phyloP scores from a whole-genome alignment of 2,113 vertebrate genomes.

The Anolis sagrei region DNA sequence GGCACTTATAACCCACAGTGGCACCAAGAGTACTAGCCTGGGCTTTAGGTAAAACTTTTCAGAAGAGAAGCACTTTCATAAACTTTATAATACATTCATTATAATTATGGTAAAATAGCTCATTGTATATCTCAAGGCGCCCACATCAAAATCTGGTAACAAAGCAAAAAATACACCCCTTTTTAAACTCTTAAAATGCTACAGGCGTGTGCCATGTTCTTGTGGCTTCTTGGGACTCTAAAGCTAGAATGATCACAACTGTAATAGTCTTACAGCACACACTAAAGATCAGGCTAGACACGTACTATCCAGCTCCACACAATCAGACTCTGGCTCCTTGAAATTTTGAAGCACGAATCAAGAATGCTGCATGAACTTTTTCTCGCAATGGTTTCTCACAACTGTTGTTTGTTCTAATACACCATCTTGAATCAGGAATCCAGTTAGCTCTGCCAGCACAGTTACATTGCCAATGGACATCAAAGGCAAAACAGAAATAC shows the following conservation, averaged over 20 bases:
- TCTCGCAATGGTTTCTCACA: background rate
- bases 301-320: background rate
- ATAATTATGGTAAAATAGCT: background rate
- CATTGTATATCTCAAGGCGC: background rate
- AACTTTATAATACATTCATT: conserved; percentile 8
- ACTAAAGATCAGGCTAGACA: background rate
- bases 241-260: background rate
- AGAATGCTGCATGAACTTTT: background rate
- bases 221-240: background rate
- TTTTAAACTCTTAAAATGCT: background rate
- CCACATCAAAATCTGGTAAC: background rate
- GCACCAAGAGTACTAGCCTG: conserved; percentile 20
- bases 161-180: background rate
- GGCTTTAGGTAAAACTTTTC: conserved; percentile 37
- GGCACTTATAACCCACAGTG: conserved; percentile 45
- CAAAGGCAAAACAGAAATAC: too few relatives aligned
- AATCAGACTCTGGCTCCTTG: background rate
- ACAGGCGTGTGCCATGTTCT: background rate
- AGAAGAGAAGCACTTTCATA: background rate
- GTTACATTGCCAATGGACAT: too few relatives aligned
- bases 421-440: background rate
- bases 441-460: background rate
- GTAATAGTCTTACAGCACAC: background rate
- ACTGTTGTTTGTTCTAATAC: background rate
- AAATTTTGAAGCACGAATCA: background rate